Evolutionary conservation across 2,888 invertebrate genomes (phyloP), one percentile per base, ranked within the genome.

Genomic region (Thyatira batis): DNA sequence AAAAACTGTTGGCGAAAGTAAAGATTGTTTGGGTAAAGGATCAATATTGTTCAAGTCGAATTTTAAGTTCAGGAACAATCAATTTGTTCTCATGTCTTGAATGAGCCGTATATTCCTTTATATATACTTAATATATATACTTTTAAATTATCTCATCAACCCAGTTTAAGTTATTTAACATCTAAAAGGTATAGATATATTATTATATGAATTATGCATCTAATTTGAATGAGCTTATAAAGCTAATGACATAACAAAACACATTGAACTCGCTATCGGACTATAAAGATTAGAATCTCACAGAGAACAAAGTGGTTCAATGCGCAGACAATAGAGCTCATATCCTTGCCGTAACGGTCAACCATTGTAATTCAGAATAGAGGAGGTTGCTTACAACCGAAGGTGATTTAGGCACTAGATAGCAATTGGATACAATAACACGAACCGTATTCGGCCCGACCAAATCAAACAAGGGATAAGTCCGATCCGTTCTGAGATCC

Each of bases 1-100:
- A 73, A 77, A 81, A 80, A 77, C 72, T 78, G 80, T 77, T 77
- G 70, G 68, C 60, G 70, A 73, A 76, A 78, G 73, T 70, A 69
- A 78, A 80, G 78, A 81, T 73, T 80, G 79, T 79, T 81, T 77
- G 73, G 68, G 70, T 58, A 65, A 76, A 68, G 71, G 71, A 77
- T 78, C 77, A 75, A 80, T 79, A 77, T 76, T 66, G 70, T 57
- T 65, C 69, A 73, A 71, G 61, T 71, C 64, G 52, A 68, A 67
- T 71, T 76, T 65, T 61, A 66, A 72, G 68, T 67, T 70, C 58
- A 45, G 58, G 62, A 70, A 67, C 69, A 74, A 68, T 71, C 65
- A 68, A 70, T 72, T 69, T 70, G 67, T n/a, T n/a, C n/a, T n/a
- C n/a, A n/a, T n/a, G n/a, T n/a, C n/a, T n/a, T n/a, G n/a, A n/a